Percentiles rank a stretch among this genome's conserved stretches.
phyloP scores from a whole-genome alignment of 1,140 invertebrate species.

The Drosophila aff. region DNA sequence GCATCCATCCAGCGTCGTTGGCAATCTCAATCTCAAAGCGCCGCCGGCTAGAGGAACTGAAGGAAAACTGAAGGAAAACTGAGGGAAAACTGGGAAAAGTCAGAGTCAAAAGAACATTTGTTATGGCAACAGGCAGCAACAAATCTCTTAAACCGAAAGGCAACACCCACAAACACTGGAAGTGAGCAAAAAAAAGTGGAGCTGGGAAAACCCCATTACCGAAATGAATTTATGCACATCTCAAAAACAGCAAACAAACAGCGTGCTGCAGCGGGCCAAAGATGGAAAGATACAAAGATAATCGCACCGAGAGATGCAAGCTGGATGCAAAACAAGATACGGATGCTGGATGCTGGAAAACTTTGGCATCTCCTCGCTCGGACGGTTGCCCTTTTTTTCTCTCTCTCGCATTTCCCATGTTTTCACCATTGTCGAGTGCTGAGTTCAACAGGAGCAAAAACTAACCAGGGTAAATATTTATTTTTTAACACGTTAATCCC shows the following conservation, averaged over 20 bases:
- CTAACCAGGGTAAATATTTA: slow-evolving; percentile 82
- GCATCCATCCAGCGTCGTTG: slow-evolving; percentile 28
- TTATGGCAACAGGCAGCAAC: slow-evolving; percentile 54
- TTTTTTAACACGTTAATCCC: slow-evolving; percentile 83
- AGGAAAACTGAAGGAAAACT: neutral
- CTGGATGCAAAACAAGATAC: slow-evolving; percentile 52
- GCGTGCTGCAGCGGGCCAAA: slow-evolving; percentile 19
- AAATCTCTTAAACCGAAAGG: slow-evolving; percentile 67
- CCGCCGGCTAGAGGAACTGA: slow-evolving; percentile 31
- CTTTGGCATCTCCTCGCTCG: slow-evolving; percentile 43
- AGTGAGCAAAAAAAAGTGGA: slow-evolving; percentile 35
- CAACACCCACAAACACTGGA: slow-evolving; percentile 55
- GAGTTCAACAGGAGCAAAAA: slow-evolving; percentile 74
- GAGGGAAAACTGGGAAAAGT: slow-evolving; percentile 23
- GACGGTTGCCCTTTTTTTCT: slow-evolving; percentile 16
- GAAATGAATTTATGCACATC: slow-evolving; percentile 82
- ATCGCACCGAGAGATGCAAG: slow-evolving; percentile 20
- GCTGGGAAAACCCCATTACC: slow-evolving; percentile 77
- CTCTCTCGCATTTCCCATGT: slow-evolving; percentile 41
- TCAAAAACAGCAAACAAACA: slow-evolving; percentile 75
- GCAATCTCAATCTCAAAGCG: slow-evolving; percentile 43
- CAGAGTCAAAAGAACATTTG: slow-evolving; percentile 58
- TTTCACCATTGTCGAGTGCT: slow-evolving; percentile 63
- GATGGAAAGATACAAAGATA: slow-evolving; percentile 26
- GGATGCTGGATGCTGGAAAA: slow-evolving; percentile 49